A percentile compares a stretch with the other conserved stretches of the same genome.
These are phyloP conservation scores for Atherinomorus stipes DNA, from an alignment of 2,113 vertebrate species.

Conservation along the genomic window DNA sequence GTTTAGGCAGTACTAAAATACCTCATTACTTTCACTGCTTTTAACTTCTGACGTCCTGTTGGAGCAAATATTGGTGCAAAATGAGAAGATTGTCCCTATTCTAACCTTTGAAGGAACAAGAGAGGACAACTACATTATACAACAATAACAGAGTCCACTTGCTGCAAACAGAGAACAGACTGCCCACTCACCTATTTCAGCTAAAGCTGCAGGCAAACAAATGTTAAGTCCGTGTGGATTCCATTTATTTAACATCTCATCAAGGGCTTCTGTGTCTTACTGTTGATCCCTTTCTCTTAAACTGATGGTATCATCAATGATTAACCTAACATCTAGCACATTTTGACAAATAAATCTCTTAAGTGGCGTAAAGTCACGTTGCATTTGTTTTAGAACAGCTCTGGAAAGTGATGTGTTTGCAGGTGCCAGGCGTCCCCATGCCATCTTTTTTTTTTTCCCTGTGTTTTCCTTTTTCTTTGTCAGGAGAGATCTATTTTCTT, in stretches of 20 bases:
- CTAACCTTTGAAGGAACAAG: too few species aligned
- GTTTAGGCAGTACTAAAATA: too few species aligned
- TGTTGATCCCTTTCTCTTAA: slow-evolving; percentile 3
- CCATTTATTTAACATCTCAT: too few species aligned
- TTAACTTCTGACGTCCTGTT: too few species aligned
- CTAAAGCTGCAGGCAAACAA: not conserved
- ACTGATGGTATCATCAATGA: slow-evolving; percentile 5
- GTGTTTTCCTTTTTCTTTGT: slow-evolving; percentile 27
- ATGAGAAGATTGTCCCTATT: too few species aligned
- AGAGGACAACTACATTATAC: too few species aligned
- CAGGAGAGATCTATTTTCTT: slow-evolving; percentile 27
- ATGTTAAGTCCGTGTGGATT: not conserved
- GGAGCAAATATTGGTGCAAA: too few species aligned
- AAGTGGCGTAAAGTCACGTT: slow-evolving; percentile 21
- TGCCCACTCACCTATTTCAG: slow-evolving; percentile 2
- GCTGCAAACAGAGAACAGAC: too few species aligned
- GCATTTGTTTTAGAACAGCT: slow-evolving; percentile 11
- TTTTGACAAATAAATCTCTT: not conserved
- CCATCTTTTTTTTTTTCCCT: slow-evolving; percentile 1
- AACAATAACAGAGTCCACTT: too few species aligned
- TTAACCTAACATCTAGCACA: slow-evolving; percentile 13
- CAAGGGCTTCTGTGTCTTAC: too few species aligned
- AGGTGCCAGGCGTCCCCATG: slow-evolving; percentile 3
- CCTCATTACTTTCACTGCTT: too few species aligned
- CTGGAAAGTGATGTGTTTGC: slow-evolving; percentile 19